phyloP scores from a whole-genome alignment of 2,113 vertebrate species.

The Lasiurus borealis region DNA sequence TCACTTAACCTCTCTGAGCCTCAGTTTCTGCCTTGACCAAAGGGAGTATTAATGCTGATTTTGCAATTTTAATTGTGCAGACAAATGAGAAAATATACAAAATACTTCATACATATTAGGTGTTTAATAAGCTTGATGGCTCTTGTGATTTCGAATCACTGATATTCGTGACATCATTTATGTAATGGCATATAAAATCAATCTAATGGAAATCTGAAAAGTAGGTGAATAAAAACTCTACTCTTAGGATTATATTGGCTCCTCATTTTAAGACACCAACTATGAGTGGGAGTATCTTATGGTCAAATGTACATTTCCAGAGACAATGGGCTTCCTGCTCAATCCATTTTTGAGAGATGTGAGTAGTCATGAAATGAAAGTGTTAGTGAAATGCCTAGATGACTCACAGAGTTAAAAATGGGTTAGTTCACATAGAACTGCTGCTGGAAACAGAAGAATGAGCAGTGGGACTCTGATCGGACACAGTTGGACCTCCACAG shows the following conservation, averaged over 20 bases:
- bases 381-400: not conserved
- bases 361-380: not conserved
- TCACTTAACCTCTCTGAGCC: not conserved
- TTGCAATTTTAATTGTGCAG: not conserved
- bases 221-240: not conserved
- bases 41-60: not conserved
- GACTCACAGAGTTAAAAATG: not conserved
- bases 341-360: not conserved
- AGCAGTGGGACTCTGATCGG: rapidly evolving
- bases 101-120: not conserved
- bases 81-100: rapidly evolving
- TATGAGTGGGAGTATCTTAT: not conserved
- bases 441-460: rapidly evolving
- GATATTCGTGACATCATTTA: not conserved
- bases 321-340: not conserved
- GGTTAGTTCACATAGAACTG: not conserved
- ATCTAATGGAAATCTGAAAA: not conserved
- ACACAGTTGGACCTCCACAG: rapidly evolving
- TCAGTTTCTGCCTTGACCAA: not conserved
- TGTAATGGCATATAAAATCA: not conserved
- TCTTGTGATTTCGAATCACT: not conserved
- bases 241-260: not conserved
- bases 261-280: not conserved
- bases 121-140: not conserved
- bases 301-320: not conserved